Percentiles rank a stretch among this genome's conserved stretches.
These are phyloP conservation scores for Nomada ferruginata DNA, from an alignment of 2,888 invertebrate genomes.

Conservation along the genomic window DNA sequence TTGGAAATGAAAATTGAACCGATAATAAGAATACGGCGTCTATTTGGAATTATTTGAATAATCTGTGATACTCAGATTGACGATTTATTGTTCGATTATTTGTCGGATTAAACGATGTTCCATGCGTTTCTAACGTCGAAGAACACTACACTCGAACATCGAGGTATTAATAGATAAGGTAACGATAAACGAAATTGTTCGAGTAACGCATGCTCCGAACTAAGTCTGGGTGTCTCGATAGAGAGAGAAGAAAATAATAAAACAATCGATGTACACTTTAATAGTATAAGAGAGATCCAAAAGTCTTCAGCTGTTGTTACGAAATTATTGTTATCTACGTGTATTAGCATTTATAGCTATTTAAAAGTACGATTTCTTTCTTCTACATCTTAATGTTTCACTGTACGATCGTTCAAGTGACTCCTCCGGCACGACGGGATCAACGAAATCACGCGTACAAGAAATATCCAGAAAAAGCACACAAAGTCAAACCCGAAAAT, in stretches of 20 bases:
- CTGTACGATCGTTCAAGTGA: not conserved
- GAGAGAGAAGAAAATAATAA: too few relatives aligned
- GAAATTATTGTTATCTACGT: constrained; percentile 1
- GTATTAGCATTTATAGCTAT: not conserved
- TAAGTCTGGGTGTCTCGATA: not conserved
- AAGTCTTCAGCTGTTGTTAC: constrained; percentile 1
- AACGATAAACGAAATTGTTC: constrained; percentile 27
- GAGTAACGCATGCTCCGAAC: constrained; percentile 17
- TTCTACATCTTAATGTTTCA: not conserved
- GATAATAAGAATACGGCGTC: constrained; percentile 31
- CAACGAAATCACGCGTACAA: not conserved
- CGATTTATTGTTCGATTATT: constrained; percentile 48
- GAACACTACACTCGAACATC: constrained; percentile 26
- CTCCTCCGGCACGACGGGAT: not conserved
- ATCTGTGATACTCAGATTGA: constrained; percentile 60
- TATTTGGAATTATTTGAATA: constrained; percentile 54
- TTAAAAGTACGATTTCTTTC: not conserved
- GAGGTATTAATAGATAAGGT: constrained; percentile 41
- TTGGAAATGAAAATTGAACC: constrained; percentile 2
- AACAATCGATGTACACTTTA: not conserved
- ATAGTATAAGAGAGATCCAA: not conserved
- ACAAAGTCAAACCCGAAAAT: not conserved
- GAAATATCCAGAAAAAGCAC: not conserved
- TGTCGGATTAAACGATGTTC: constrained; percentile 32
- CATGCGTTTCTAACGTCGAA: constrained; percentile 39